phyloP scores from a whole-genome alignment of 2,888 invertebrate species.

The Lasioglossum calceatum region DNA sequence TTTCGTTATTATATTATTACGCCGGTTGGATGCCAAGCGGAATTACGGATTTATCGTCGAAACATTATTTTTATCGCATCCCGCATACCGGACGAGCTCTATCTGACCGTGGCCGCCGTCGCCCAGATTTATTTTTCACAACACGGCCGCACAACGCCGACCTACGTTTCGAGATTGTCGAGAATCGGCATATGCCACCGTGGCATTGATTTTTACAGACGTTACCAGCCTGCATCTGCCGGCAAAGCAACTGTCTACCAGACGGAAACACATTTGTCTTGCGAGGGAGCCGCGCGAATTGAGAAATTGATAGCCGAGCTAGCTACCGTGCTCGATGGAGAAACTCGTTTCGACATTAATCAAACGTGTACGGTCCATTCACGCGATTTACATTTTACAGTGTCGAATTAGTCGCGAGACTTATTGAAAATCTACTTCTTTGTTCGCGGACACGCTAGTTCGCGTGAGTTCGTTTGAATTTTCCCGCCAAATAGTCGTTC shows the following conservation, averaged over 20 bases:
- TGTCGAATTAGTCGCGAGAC: neutral
- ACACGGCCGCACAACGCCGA: conserved; percentile 15
- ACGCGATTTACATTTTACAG: neutral
- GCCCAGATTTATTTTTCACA: conserved; percentile 51
- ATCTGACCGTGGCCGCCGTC: conserved; percentile 39
- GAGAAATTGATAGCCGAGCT: neutral
- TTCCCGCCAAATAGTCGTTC: neutral
- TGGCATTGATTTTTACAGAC: conserved; percentile 78
- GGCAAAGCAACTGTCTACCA: conserved; percentile 36
- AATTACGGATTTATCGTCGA: conserved; percentile 63
- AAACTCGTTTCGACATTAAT: neutral
- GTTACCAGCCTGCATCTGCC: conserved; percentile 70
- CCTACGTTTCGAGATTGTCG: conserved; percentile 14
- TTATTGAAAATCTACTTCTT: neutral
- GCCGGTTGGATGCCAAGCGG: conserved; percentile 57
- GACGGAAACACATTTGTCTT: conserved; percentile 24
- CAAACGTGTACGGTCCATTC: neutral
- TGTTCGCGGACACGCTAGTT: neutral
- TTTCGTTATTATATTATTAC: conserved; percentile 82
- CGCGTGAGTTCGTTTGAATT: neutral
- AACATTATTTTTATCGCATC: conserved; percentile 58
- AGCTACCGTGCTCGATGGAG: conserved; percentile 2
- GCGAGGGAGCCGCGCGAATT: neutral
- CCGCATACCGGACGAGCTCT: conserved; percentile 33
- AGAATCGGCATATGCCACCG: conserved; percentile 77